These are phyloP conservation scores for Meiosimyza decipiens DNA, from an alignment of 2,888 invertebrate species.

Conservation along the genomic window DNA sequence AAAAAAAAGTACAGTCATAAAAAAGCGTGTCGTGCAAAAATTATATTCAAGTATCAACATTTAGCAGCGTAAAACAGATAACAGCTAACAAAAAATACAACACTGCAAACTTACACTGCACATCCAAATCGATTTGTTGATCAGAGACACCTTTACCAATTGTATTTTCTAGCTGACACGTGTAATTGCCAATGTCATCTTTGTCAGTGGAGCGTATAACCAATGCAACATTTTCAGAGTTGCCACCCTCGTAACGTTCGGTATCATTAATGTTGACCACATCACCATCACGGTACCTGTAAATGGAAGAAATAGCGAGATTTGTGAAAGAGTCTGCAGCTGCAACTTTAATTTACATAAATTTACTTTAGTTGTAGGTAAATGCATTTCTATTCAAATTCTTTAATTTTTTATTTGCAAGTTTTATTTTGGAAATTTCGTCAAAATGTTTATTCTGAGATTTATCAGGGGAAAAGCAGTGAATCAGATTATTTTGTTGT, in stretches of 20 bases:
- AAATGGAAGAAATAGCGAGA: slow-evolving; percentile 37
- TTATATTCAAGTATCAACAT: background rate
- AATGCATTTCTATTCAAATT: too few relatives aligned
- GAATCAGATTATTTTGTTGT: too few relatives aligned
- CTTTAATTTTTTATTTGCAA: background rate
- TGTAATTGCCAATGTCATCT: slow-evolving; percentile 86
- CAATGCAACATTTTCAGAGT: slow-evolving; percentile 78
- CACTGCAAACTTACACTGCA: slow-evolving; percentile 77
- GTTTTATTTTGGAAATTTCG: too few relatives aligned
- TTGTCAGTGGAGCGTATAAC: slow-evolving; percentile 81
- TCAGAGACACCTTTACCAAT: slow-evolving; percentile 81
- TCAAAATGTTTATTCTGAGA: too few relatives aligned
- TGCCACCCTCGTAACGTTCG: slow-evolving; percentile 81
- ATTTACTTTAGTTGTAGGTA: background rate
- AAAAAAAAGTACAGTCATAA: slow-evolving; percentile 11
- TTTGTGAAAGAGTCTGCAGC: background rate
- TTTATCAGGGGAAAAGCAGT: too few relatives aligned
- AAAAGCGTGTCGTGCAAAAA: background rate
- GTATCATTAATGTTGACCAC: slow-evolving; percentile 70
- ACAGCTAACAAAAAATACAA: slow-evolving; percentile 2
- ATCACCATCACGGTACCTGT: slow-evolving; percentile 78
- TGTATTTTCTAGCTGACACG: slow-evolving; percentile 82
- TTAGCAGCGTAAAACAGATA: background rate
- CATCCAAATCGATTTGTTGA: slow-evolving; percentile 80
- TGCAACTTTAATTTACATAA: background rate